Conservation (phyloP, 2,888 invertebrate genomes). For the Lypha dubia region DNA sequence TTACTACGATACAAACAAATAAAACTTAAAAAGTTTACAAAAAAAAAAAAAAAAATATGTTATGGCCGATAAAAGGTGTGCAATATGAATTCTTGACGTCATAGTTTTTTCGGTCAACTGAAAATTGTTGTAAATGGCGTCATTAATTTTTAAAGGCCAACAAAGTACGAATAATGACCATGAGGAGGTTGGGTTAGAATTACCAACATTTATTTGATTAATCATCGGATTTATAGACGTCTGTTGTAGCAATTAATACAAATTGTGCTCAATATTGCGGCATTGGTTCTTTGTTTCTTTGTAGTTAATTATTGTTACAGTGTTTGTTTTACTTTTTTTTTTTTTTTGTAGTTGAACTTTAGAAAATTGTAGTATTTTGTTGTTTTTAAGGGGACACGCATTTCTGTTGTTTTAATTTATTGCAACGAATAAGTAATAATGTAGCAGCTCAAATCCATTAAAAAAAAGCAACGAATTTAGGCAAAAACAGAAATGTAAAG, state of each 20-base stretch:
- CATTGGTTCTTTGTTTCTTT: background rate
- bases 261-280: background rate
- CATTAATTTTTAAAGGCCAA: conserved; percentile 14
- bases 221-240: background rate
- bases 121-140: conserved; percentile 2
- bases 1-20: conserved; percentile 20
- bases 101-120: conserved; percentile 15
- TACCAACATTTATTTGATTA: background rate
- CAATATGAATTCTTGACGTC: conserved; percentile 31
- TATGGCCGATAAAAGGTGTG: background rate
- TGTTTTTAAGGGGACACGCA: background rate
- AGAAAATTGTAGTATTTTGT: background rate
- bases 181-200: background rate
- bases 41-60: background rate
- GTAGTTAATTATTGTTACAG: background rate
- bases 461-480: background rate
- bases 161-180: background rate
- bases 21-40: background rate
- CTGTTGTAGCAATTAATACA: background rate
- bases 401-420: background rate
- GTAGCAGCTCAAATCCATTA: background rate
- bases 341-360: background rate
- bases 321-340: no score
- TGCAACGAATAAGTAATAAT: background rate
- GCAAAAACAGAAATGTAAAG: no score